Percentiles rank a stretch among this genome's conserved stretches.
Evolutionary conservation across 2,888 invertebrate species (phyloP).

Genomic region (Drosophila sordidapex): DNA sequence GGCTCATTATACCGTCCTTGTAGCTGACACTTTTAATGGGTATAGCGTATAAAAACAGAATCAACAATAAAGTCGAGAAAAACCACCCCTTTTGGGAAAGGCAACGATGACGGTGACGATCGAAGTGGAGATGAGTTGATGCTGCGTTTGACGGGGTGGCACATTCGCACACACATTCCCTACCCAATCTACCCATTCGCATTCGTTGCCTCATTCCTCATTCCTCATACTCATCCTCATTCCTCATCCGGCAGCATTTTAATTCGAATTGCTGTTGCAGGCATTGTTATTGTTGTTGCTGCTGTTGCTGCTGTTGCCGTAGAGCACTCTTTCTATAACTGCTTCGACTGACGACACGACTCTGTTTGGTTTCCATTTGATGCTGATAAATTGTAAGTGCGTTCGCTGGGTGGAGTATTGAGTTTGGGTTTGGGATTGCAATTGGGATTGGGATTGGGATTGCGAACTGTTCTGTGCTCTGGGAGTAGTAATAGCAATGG

Average conservation of each 20-base stretch:
- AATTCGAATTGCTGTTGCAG: constrained; percentile 76
- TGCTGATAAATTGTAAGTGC: constrained; percentile 80
- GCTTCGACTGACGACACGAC: constrained; percentile 21
- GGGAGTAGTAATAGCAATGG: constrained; percentile 20
- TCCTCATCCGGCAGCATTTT: constrained; percentile 66
- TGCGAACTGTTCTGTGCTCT: constrained; percentile 2
- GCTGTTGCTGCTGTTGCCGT: constrained; percentile 44
- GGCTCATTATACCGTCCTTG: background rate
- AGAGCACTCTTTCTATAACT: constrained; percentile 38
- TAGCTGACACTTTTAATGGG: background rate
- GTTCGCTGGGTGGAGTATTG: constrained; percentile 45
- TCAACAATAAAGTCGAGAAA: constrained; percentile 33
- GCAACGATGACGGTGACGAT: constrained; percentile 2
- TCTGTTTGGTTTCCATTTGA: constrained; percentile 77
- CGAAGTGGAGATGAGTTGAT: constrained; percentile 17
- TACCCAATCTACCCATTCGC: constrained; percentile 5
- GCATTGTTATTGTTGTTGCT: constrained; percentile 64
- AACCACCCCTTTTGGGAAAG: constrained; percentile 55
- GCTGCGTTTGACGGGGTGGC: constrained; percentile 59
- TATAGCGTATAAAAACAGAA: constrained; percentile 4
- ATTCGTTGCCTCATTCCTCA: constrained; percentile 13
- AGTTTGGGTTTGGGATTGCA: constrained; percentile 5
- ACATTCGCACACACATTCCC: constrained; percentile 35
- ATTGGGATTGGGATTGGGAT: constrained; percentile 4
- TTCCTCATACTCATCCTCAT: background rate